Conservation (phyloP, 2,888 invertebrate genomes). For the Drosophila testacea region DNA sequence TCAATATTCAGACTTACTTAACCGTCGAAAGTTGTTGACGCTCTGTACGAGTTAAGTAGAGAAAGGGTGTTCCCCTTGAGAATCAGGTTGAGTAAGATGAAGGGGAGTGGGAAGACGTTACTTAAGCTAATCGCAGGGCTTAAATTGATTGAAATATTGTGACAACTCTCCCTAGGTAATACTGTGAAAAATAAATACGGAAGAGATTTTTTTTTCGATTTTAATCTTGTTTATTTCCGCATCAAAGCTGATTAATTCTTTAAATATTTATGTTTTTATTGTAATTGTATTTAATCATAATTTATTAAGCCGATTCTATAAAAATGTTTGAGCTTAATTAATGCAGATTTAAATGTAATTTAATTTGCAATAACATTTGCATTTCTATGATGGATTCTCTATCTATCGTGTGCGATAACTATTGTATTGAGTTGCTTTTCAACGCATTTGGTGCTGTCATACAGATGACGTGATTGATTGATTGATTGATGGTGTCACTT, state of each 20-base stretch:
- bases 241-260: slow-evolving; percentile 28
- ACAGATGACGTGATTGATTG: slow-evolving; percentile 65
- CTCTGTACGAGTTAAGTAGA: not conserved
- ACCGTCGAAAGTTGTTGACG: slow-evolving; percentile 33
- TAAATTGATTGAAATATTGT: not conserved
- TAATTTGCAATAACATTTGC: slow-evolving; percentile 42
- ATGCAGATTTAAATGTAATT: slow-evolving; percentile 61
- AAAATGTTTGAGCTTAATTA: slow-evolving; percentile 54
- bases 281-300: slow-evolving; percentile 15
- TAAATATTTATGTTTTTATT: slow-evolving; percentile 13
- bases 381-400: slow-evolving; percentile 6
- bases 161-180: not conserved
- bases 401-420: slow-evolving; percentile 12
- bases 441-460: slow-evolving; percentile 37
- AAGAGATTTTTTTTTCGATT: not conserved
- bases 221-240: slow-evolving; percentile 12
- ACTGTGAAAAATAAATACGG: not conserved
- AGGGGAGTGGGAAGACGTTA: not conserved
- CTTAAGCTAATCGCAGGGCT: not conserved
- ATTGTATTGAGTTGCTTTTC: slow-evolving; percentile 29
- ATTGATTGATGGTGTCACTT: slow-evolving; percentile 75
- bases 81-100: not conserved
- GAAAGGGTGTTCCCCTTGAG: not conserved
- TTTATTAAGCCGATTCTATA: slow-evolving; percentile 30
- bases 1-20: slow-evolving; percentile 41